Evolutionary conservation across 2,888 invertebrate genomes (phyloP).

Genomic region (Argyresthia goedartella): DNA sequence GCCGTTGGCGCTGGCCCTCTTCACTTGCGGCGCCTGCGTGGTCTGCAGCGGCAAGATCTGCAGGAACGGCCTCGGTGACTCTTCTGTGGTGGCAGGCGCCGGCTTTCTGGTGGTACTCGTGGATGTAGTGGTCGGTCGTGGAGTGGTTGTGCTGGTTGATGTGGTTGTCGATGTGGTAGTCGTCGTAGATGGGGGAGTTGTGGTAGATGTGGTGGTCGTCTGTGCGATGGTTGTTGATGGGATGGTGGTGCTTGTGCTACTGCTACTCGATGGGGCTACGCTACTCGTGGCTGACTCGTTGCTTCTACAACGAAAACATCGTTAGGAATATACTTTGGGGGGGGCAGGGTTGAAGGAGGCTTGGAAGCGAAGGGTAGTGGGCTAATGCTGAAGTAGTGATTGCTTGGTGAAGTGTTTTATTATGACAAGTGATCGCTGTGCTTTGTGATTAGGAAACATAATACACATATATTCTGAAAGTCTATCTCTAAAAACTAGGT

Average conservation of each 20-base stretch:
- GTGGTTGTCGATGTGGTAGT: conserved; percentile 38
- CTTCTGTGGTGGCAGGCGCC: conserved; percentile 31
- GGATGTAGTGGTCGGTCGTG: conserved; percentile 51
- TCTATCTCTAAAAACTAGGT: too few relatives aligned
- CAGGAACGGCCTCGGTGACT: conserved; percentile 44
- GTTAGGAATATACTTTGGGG: too few relatives aligned
- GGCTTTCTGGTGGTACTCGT: conserved; percentile 39
- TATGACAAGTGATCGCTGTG: too few relatives aligned
- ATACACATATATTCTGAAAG: too few relatives aligned
- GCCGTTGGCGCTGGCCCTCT: conserved; percentile 12
- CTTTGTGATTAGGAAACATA: too few relatives aligned
- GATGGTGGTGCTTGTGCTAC: conserved; percentile 8
- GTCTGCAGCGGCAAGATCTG: conserved; percentile 56
- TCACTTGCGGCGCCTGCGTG: conserved; percentile 21
- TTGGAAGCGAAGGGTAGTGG: too few relatives aligned
- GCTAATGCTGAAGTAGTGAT: too few relatives aligned
- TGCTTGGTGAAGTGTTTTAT: too few relatives aligned
- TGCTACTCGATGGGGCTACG: conserved; percentile 29
- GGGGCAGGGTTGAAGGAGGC: too few relatives aligned
- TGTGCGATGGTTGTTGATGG: conserved; percentile 12
- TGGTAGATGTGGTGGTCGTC: conserved; percentile 10
- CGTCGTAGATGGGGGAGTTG: conserved; percentile 32
- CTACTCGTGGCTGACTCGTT: conserved; percentile 31
- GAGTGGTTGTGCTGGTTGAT: conserved; percentile 45
- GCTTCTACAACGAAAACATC: conserved; percentile 35